Base-by-base conservation (phyloP, 2,888 invertebrate genomes). In the Pyrochroa serraticornis region DNA sequence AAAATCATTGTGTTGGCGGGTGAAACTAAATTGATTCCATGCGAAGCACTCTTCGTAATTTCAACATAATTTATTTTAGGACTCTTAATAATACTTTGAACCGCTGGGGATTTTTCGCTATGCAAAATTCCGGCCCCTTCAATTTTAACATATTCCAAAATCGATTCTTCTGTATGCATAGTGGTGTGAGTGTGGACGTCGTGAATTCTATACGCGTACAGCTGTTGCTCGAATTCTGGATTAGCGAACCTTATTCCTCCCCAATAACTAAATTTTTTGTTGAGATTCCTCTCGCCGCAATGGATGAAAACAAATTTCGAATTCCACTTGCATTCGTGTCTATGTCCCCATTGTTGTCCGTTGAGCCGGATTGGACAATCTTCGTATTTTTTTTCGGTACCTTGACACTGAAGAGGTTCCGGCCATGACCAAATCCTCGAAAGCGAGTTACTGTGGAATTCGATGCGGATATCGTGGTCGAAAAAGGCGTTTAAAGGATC, bases 91-190 rank as follows among this genome's bases (percentile, higher is more conserved):
- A 97, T 90, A 22, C 93, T 87, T 76, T 97, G 93, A 46, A 99
- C 82, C 0, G 98, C 95, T 0, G 97, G 91, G 0, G 93, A 92
- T 77, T 93, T 95, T 75, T 97, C 95, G 71, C 93, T 95, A 72
- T 99, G 99, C 14, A 98, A 81, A 63, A 96, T 90, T 13, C 99
- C 99, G 46, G 97, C 99, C 2, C 97, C 95, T 45, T 88, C 86
- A 43, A 99, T 91, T 67, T 92, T 89, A 0, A 94, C 86, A 70
- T 86, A 88, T 69, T 91, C 86, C 58, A 98, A 73, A 10, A 85
- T 81, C n/a, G 96, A 96, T 70, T 91, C 90, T 14, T 87, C 84
- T 61, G 84, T 83, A 6, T 84, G 84, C 46, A 86, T 78, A 0
- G 87, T 87, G 62, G 87, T 88, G 68, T 93, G 93, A 0, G 92